Evolutionary conservation across 2,113 vertebrate genomes (phyloP).

Genomic region (Balaeniceps rex): DNA sequence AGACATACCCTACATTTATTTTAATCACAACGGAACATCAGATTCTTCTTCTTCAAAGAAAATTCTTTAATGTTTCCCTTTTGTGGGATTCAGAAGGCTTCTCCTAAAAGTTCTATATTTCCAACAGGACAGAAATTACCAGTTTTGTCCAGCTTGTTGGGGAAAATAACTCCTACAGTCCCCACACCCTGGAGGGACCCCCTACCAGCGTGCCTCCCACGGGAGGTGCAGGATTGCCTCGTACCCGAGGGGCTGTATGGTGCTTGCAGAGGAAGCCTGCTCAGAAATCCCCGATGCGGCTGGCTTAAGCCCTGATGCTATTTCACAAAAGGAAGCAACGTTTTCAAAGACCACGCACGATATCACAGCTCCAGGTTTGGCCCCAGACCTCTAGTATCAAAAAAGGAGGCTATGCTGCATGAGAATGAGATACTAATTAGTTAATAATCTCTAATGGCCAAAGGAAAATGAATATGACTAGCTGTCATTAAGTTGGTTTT

Average conservation of each 20-base stretch:
- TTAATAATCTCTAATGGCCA: not conserved
- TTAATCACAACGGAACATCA: not conserved
- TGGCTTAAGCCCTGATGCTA: too few species aligned
- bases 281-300: not conserved
- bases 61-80: not conserved
- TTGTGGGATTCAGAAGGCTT: not conserved
- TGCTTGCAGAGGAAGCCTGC: too few species aligned
- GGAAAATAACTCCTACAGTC: not conserved
- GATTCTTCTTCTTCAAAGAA: not conserved
- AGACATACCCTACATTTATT: not conserved
- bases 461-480: not conserved
- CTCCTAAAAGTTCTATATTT: not conserved
- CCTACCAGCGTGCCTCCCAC: rapidly evolving
- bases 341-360: not conserved
- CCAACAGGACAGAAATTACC: not conserved
- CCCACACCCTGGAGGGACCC: too few species aligned
- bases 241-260: rapidly evolving
- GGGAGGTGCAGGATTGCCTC: not conserved
- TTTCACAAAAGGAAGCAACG: not conserved
- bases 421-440: not conserved
- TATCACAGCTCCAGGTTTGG: not conserved
- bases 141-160: not conserved
- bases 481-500: not conserved
- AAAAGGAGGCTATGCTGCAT: not conserved
- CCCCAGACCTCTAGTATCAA: not conserved